phyloP scores from a whole-genome alignment of 2,888 invertebrate species.

The Acanthosoma haemorrhoidale region DNA sequence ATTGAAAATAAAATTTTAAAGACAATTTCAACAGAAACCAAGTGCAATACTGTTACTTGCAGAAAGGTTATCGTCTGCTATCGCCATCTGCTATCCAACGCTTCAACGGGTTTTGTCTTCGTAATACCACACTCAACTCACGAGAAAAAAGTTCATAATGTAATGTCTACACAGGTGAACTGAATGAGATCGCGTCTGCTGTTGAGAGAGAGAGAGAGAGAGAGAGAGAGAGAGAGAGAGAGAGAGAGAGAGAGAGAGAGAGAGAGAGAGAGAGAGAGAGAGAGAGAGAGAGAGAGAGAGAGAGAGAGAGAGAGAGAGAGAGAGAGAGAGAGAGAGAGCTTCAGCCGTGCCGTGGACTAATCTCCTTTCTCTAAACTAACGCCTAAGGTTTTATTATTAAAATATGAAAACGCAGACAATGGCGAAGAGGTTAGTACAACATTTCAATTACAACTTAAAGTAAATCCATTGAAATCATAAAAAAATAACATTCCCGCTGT shows the following conservation, averaged over 20 bases:
- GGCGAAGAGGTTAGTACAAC: too few relatives aligned
- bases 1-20: too few relatives aligned
- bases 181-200: neutral
- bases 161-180: neutral
- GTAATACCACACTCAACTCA: neutral
- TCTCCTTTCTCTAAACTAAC: too few relatives aligned
- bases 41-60: too few relatives aligned
- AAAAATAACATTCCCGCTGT: too few relatives aligned
- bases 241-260: constrained; percentile 7
- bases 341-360: too few relatives aligned
- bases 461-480: too few relatives aligned
- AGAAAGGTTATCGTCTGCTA: neutral
- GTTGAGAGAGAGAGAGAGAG: neutral
- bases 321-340: too few relatives aligned
- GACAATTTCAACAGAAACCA: too few relatives aligned
- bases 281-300: neutral
- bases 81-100: neutral
- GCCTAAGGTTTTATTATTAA: too few relatives aligned
- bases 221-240: constrained; percentile 11
- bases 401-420: too few relatives aligned
- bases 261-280: neutral
- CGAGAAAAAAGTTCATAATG: neutral
- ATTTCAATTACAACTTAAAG: too few relatives aligned
- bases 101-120: neutral
- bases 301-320: constrained; percentile 9